Conservation (phyloP, 2,888 invertebrate genomes). For the Drosophila putrida region DNA sequence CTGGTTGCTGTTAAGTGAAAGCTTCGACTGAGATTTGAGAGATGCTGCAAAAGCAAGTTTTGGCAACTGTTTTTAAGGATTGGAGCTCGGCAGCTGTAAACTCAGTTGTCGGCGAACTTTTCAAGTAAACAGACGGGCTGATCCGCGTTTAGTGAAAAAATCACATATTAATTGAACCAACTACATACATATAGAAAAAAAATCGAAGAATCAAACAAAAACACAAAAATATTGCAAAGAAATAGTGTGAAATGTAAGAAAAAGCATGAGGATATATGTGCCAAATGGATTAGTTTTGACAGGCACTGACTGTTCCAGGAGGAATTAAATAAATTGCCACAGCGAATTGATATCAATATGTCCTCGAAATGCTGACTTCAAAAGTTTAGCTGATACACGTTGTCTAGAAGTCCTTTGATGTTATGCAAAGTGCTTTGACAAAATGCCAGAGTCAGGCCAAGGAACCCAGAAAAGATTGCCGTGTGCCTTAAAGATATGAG, state of each 20-base stretch:
- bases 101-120: slow-evolving; percentile 77
- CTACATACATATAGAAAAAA: slow-evolving; percentile 34
- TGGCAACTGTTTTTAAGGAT: slow-evolving; percentile 73
- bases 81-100: slow-evolving; percentile 50
- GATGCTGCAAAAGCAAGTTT: slow-evolving; percentile 65
- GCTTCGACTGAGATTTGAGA: slow-evolving; percentile 41
- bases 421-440: slow-evolving; percentile 64
- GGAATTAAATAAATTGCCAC: slow-evolving; percentile 43
- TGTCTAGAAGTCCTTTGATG: slow-evolving; percentile 52
- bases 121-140: slow-evolving; percentile 64
- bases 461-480: slow-evolving; percentile 28
- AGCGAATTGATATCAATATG: slow-evolving; percentile 38
- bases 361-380: slow-evolving; percentile 47
- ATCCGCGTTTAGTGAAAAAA: slow-evolving; percentile 33
- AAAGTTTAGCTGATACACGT: slow-evolving; percentile 12
- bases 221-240: slow-evolving; percentile 14
- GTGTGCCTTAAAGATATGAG: slow-evolving; percentile 39
- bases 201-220: slow-evolving; percentile 16
- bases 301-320: slow-evolving; percentile 1
- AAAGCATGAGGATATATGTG: slow-evolving; percentile 38
- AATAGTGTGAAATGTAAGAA: slow-evolving; percentile 61
- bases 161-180: slow-evolving; percentile 28
- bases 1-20: slow-evolving; percentile 36
- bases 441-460: slow-evolving; percentile 60
- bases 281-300: slow-evolving; percentile 44